Evolutionary conservation across 2,888 invertebrate species (phyloP).

Genomic region (Cylloceria caligata): DNA sequence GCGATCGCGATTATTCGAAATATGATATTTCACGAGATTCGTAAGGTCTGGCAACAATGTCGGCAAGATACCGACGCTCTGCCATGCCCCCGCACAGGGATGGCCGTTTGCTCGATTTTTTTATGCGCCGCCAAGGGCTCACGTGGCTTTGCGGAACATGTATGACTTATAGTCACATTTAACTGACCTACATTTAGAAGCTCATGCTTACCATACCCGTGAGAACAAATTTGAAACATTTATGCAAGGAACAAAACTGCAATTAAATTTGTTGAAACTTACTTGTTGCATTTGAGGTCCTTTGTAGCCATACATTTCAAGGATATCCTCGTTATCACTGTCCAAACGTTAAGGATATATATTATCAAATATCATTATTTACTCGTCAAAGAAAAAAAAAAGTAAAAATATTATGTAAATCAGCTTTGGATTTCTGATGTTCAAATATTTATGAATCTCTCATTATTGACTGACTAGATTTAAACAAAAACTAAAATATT

Average conservation of each 20-base stretch:
- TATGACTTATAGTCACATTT: constrained; percentile 13
- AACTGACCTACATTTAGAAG: constrained; percentile 9
- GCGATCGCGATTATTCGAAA: constrained; percentile 62
- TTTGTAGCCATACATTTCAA: constrained; percentile 76
- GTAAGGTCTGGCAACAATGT: constrained; percentile 75
- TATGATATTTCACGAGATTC: constrained; percentile 62
- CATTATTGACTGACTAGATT: not conserved
- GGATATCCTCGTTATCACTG: constrained; percentile 69
- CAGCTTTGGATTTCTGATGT: not conserved
- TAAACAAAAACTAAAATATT: not conserved
- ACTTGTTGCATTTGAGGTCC: constrained; percentile 70
- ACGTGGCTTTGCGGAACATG: constrained; percentile 15
- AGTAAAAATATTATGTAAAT: not conserved
- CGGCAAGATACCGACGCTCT: constrained; percentile 62
- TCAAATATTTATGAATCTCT: not conserved
- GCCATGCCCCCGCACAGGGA: constrained; percentile 2
- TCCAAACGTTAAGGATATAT: constrained; percentile 23
- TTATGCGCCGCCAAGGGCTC: constrained; percentile 22
- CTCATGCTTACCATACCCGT: not conserved
- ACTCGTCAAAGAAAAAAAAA: not conserved
- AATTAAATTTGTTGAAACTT: constrained; percentile 56
- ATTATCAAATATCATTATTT: not conserved
- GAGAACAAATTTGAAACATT: not conserved
- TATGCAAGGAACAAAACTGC: not conserved
- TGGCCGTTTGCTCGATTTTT: constrained; percentile 12